These are phyloP conservation scores for Malthinus seriepunctatus DNA, from an alignment of 2,888 invertebrate species.

Conservation along the genomic window DNA sequence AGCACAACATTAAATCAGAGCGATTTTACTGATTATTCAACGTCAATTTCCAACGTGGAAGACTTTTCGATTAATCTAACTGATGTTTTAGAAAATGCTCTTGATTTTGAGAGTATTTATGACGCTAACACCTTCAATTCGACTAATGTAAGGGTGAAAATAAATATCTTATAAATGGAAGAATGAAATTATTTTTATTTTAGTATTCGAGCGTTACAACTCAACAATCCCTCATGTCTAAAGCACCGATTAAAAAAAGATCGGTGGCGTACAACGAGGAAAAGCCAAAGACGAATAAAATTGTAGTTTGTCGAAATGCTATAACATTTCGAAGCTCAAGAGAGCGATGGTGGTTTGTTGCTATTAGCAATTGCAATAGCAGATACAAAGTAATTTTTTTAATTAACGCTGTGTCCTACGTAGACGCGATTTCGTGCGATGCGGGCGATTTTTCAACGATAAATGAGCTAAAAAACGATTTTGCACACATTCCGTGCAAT, in stretches of 20 bases:
- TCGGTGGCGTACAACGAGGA: slow-evolving; percentile 52
- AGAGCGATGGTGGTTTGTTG: slow-evolving; percentile 95
- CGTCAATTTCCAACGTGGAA: not conserved
- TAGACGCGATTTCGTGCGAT: no score
- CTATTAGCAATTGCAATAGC: slow-evolving; percentile 75
- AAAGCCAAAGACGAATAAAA: slow-evolving; percentile 33
- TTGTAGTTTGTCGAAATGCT: slow-evolving; percentile 66
- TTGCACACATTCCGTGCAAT: no score
- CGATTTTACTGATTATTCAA: not conserved
- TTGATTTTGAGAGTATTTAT: not conserved
- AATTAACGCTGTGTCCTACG: no score
- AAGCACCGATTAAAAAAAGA: slow-evolving; percentile 42
- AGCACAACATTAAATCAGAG: not conserved
- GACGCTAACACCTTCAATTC: not conserved
- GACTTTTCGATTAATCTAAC: not conserved
- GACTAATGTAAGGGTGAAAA: not conserved
- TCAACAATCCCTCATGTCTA: not conserved
- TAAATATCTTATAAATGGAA: not conserved
- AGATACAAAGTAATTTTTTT: slow-evolving; percentile 60
- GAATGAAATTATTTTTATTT: not conserved
- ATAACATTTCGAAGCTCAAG: slow-evolving; percentile 78
- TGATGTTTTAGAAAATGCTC: not conserved
- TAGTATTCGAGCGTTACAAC: not conserved
- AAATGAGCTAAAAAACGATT: no score
- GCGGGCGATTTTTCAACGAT: no score